Evolutionary conservation across 2,888 invertebrate species (phyloP).

Genomic region (Seira sanloemensis): DNA sequence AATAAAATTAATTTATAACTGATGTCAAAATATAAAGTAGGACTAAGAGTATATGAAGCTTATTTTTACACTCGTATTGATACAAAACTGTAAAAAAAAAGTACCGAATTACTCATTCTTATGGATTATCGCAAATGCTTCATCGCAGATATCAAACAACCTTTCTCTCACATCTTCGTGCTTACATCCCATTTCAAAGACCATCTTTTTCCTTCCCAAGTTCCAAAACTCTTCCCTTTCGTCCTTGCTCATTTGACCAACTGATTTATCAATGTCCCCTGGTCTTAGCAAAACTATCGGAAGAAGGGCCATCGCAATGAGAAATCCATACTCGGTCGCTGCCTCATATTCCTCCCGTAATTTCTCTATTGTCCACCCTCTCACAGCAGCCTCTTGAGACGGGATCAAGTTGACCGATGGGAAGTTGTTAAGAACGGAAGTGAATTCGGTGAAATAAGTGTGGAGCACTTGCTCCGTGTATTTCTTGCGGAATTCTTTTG

Average conservation of each 20-base stretch:
- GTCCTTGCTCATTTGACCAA: slow-evolving; percentile 58
- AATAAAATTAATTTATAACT: too few relatives aligned
- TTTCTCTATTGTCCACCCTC: slow-evolving; percentile 66
- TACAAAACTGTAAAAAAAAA: too few relatives aligned
- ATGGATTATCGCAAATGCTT: slow-evolving; percentile 13
- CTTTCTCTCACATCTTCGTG: slow-evolving; percentile 53
- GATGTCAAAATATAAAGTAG: too few relatives aligned
- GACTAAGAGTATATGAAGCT: too few relatives aligned
- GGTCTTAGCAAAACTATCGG: slow-evolving; percentile 69
- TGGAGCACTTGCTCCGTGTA: slow-evolving; percentile 78
- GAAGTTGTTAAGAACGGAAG: slow-evolving; percentile 49
- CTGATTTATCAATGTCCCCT: slow-evolving; percentile 65
- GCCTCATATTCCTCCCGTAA: slow-evolving; percentile 71
- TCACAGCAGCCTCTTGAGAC: slow-evolving; percentile 35
- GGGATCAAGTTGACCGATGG: slow-evolving; percentile 53
- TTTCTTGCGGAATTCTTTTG: slow-evolving; percentile 77
- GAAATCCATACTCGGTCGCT: slow-evolving; percentile 69
- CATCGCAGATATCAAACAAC: slow-evolving; percentile 68
- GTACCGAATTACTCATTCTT: too few relatives aligned
- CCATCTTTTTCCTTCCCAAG: slow-evolving; percentile 50
- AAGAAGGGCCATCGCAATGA: slow-evolving; percentile 67
- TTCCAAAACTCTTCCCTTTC: slow-evolving; percentile 61
- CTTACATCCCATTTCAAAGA: slow-evolving; percentile 54
- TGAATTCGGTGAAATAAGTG: slow-evolving; percentile 76
- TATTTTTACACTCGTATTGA: too few relatives aligned